Evolutionary conservation across 2,797 vertebrate species (phyloP).

Genomic region (Netta rufina): DNA sequence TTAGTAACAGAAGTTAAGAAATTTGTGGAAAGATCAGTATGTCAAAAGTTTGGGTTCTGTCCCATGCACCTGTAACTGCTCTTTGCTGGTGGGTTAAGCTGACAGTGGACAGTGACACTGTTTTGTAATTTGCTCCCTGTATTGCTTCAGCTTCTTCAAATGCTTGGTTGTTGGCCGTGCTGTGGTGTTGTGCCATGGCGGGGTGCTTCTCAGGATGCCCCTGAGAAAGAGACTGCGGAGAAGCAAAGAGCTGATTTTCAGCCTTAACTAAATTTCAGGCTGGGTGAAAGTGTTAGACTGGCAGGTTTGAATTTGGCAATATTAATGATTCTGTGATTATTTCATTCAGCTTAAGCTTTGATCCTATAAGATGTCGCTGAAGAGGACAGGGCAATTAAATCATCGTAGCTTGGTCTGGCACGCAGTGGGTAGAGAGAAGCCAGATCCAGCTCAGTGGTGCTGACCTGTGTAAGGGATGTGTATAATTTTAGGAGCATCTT

Average conservation of each 20-base stretch:
- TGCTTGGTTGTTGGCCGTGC: accelerated
- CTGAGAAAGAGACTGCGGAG: not conserved
- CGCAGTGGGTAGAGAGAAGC: not conserved
- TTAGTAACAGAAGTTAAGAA: not conserved
- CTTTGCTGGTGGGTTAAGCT: not conserved
- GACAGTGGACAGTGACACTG: not conserved
- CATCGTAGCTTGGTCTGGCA: not conserved
- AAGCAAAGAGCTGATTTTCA: not conserved
- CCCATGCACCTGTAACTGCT: not conserved
- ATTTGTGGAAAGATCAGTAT: not conserved
- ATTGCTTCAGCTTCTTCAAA: not conserved
- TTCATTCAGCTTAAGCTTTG: not conserved
- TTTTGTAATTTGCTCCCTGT: not conserved
- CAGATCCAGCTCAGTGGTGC: not conserved
- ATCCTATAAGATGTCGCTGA: not conserved
- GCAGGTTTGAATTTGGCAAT: not conserved
- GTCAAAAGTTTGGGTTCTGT: not conserved
- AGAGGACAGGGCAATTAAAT: not conserved
- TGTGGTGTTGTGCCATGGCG: not conserved
- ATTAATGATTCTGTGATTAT: not conserved
- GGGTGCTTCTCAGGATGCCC: not conserved
- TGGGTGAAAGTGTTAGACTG: not conserved
- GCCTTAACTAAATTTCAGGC: not conserved
- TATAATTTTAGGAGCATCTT: not conserved
- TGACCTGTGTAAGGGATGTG: accelerated